A percentile compares a stretch with the other conserved stretches of the same genome.
phyloP scores from a whole-genome alignment of 2,888 invertebrate genomes.

The Odontothrips loti region DNA sequence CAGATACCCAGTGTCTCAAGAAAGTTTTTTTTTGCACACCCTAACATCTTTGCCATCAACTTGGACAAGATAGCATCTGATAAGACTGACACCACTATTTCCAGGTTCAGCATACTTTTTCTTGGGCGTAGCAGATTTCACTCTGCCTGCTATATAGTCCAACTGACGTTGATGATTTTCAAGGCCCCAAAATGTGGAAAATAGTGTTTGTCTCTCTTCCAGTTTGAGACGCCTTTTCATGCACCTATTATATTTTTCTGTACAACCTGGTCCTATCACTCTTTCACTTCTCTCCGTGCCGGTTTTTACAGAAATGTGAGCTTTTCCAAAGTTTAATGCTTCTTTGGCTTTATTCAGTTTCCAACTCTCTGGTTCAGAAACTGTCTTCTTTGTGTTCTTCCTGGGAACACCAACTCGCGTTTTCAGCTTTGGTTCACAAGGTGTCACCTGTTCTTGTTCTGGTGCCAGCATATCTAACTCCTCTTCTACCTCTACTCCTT shows the following conservation, averaged over 20 bases:
- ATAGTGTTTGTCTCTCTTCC: neutral
- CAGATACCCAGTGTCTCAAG: neutral
- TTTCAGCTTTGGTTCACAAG: no score
- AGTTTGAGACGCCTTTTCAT: neutral
- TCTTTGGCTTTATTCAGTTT: neutral
- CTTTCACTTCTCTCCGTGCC: no score
- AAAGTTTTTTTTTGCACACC: neutral
- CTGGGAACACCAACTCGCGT: no score
- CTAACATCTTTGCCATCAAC: neutral
- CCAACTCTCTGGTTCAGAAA: neutral
- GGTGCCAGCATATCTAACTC: no score
- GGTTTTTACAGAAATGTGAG: neutral
- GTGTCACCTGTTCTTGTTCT: no score
- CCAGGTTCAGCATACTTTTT: slow-evolving; percentile 3
- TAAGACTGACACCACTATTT: neutral
- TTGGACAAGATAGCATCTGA: neutral
- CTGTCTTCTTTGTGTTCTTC: neutral
- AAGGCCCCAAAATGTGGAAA: neutral
- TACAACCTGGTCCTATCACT: neutral
- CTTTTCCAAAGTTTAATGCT: neutral
- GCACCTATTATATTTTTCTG: neutral
- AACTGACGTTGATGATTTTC: neutral
- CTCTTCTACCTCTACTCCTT: no score
- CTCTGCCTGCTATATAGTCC: neutral
- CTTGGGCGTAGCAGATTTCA: neutral